These are phyloP conservation scores for Deilephila elpenor DNA, from an alignment of 2,888 invertebrate genomes.

Conservation along the genomic window DNA sequence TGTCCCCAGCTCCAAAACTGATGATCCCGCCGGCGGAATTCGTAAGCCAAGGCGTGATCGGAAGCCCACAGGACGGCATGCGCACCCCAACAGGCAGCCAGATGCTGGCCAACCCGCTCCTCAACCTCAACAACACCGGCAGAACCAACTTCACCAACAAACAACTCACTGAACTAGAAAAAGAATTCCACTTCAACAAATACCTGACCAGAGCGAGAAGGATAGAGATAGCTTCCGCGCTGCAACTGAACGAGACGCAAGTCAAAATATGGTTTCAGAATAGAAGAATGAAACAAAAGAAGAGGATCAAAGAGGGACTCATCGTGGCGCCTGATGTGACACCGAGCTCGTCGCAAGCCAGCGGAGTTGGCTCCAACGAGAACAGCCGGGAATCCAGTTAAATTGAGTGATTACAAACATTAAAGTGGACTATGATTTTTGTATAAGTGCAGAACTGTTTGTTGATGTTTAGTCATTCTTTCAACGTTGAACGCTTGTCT, in stretches of 20 bases:
- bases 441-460: slow-evolving; percentile 21
- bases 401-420: slow-evolving; percentile 42
- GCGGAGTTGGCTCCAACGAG: slow-evolving; percentile 85
- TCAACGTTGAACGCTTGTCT: slow-evolving; percentile 25
- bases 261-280: slow-evolving; percentile 99
- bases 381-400: slow-evolving; percentile 90
- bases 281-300: slow-evolving; percentile 99
- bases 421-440: slow-evolving; percentile 41
- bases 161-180: slow-evolving; percentile 99
- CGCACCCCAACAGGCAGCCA: slow-evolving; percentile 81
- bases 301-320: slow-evolving; percentile 96
- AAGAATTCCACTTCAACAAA: slow-evolving; percentile 99
- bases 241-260: slow-evolving; percentile 98
- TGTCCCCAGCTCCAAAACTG: slow-evolving; percentile 87
- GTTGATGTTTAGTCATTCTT: slow-evolving; percentile 10
- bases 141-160: slow-evolving; percentile 99
- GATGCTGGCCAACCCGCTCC: slow-evolving; percentile 77
- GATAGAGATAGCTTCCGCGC: slow-evolving; percentile 98
- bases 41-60: slow-evolving; percentile 76
- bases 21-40: slow-evolving; percentile 84
- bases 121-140: slow-evolving; percentile 91
- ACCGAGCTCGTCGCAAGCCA: slow-evolving; percentile 71
- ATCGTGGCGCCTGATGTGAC: slow-evolving; percentile 85
- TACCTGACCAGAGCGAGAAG: slow-evolving; percentile 98
- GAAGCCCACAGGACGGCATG: slow-evolving; percentile 76